Evolutionary conservation across 35 echinoderm and acorn worm genomes (phyloP), one percentile per base, ranked within the genome.

Genomic region (Lytechinus pictus): DNA sequence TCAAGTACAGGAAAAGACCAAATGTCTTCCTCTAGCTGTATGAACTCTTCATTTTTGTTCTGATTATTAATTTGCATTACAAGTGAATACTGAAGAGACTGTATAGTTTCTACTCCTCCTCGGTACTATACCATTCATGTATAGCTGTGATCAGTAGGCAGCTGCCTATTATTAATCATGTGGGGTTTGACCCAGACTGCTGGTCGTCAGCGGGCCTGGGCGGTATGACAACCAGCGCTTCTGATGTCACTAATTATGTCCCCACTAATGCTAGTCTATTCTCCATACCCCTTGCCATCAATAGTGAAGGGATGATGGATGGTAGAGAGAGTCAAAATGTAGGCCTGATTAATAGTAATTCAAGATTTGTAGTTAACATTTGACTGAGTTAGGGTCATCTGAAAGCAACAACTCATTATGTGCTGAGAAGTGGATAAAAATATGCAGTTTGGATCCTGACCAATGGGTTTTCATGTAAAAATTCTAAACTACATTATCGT

Each of bases 141-240:
- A 90, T 90, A 54, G 52, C 52, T 53, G 4, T 93, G 53, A 93
- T 55, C 92, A 93, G 53, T 55, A 93, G 92, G 52, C 92, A 93
- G 92, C 92, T 93, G 92, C 92, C 92, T 54, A 93, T 93, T 93
- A 93, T 93, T 93, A 93, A 93, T 93, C 92, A 93, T 93, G 54
- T 93, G 92, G 92, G 66, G 92, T 93, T 93, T 93, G 92, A 93
- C 92, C 92, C 54, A 93, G 92, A 93, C 92, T 93, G 53, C 19
- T 28, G 27, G 92, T 93, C 92, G 92, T 93, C 92, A 93, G 52
- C 53, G 54, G 92, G 92, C 92, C 92, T 57, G 55, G n/a, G 53
- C 55, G 54, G 92, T 93, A 93, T 57, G 55, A 93, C 92, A 93
- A 57, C 92, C 92, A 54, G 28, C 53, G 92, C 92, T 27, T 93